These are phyloP conservation scores for silkworm (Bombyx mori) DNA, from an alignment of 1,140 invertebrate genomes.

Conservation along the genomic window DNA sequence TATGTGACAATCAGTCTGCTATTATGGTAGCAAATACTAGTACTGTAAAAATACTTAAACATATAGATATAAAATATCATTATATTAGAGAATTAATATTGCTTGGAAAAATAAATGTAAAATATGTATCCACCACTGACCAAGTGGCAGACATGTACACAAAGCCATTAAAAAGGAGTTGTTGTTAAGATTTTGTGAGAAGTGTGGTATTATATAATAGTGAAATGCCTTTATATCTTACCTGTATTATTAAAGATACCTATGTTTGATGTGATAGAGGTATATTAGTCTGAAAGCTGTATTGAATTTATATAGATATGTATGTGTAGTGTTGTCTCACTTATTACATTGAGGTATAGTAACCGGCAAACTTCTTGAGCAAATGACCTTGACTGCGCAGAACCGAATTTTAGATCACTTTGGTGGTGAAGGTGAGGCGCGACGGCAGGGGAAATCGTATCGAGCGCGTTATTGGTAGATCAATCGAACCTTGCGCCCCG, in stretches of 20 bases:
- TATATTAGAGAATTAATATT: neutral
- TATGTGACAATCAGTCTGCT: constrained; percentile 3
- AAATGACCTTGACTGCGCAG: no score
- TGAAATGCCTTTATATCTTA: neutral
- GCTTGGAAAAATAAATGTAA: neutral
- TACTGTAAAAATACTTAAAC: neutral
- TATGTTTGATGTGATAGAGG: neutral
- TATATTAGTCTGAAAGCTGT: neutral
- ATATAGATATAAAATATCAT: constrained; percentile 2
- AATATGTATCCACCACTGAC: neutral
- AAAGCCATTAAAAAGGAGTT: neutral
- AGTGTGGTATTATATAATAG: neutral
- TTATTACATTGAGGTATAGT: no score
- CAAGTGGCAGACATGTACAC: constrained; percentile 1
- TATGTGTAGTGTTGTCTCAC: neutral
- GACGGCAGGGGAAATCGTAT: no score
- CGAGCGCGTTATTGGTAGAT: no score
- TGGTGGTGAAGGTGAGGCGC: no score
- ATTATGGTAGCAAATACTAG: neutral
- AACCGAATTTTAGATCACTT: no score
- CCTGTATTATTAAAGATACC: neutral
- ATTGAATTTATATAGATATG: no score
- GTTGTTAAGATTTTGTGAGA: neutral
- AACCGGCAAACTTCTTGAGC: no score
- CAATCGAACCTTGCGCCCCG: no score